phyloP scores from a whole-genome alignment of 2,888 invertebrate genomes.

The Orchestes rusci region DNA sequence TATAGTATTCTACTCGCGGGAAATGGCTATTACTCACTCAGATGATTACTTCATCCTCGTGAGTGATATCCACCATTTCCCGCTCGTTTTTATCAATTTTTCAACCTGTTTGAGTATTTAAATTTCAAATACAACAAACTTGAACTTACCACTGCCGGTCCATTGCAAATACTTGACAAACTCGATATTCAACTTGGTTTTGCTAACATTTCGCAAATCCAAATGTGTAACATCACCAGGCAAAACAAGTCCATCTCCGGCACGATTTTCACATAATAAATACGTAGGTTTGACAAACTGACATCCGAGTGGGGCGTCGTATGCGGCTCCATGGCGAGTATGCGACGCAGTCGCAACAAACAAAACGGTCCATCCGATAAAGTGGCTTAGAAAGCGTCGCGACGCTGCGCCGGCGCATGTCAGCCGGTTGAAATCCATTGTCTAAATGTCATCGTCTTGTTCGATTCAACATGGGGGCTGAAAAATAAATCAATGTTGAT shows the following conservation, averaged over 20 bases:
- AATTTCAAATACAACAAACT: conserved; percentile 6
- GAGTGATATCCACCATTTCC: no score
- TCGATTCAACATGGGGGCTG: conserved; percentile 11
- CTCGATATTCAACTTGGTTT: conserved; percentile 27
- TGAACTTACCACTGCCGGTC: conserved; percentile 48
- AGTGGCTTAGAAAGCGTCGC: no score
- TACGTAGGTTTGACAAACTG: conserved; percentile 20
- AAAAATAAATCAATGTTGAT: no score
- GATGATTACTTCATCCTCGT: no score
- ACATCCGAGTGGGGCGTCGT: conserved; percentile 27
- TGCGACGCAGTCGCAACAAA: conserved; percentile 25
- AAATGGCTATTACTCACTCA: no score
- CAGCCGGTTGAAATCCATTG: conserved; percentile 38
- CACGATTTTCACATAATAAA: conserved; percentile 29
- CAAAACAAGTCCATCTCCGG: conserved; percentile 26
- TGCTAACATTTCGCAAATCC: conserved; percentile 45
- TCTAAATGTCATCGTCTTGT: conserved; percentile 32
- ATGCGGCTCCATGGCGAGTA: conserved; percentile 33
- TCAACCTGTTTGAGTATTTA: no score
- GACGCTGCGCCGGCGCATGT: conserved; percentile 28
- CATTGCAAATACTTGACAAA: conserved; percentile 49
- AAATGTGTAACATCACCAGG: conserved; percentile 44
- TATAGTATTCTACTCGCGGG: no score
- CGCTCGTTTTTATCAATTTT: no score
- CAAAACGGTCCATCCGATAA: neutral